Evolutionary conservation across 2,888 invertebrate species (phyloP).

Genomic region (Leptothorax acervorum): DNA sequence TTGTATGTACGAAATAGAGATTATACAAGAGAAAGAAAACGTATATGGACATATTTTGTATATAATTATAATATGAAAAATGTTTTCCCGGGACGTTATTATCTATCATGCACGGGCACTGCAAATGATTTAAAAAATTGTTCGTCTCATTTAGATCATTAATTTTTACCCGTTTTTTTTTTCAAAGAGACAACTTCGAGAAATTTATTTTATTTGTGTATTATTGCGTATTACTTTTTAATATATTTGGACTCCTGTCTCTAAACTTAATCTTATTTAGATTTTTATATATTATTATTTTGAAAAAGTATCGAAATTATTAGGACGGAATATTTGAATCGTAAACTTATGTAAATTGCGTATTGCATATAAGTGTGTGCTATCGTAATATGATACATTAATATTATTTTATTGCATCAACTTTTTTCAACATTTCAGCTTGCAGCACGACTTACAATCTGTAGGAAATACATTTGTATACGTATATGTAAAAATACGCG

Average conservation of each 20-base stretch:
- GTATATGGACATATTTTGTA: too few relatives aligned
- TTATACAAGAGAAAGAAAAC: too few relatives aligned
- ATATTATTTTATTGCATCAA: constrained; percentile 17
- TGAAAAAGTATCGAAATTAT: not conserved
- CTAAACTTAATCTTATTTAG: not conserved
- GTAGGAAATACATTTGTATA: constrained; percentile 20
- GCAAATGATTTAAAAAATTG: not conserved
- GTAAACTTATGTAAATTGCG: not conserved
- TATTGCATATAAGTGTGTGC: not conserved
- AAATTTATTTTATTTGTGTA: not conserved
- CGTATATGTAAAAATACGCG: constrained; percentile 4
- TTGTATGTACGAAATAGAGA: too few relatives aligned
- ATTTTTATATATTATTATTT: not conserved
- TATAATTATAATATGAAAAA: too few relatives aligned
- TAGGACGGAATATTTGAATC: not conserved
- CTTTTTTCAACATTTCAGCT: constrained; percentile 3
- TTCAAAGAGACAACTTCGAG: not conserved
- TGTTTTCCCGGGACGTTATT: not conserved
- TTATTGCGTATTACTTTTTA: not conserved
- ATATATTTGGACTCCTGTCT: not conserved
- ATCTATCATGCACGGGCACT: not conserved
- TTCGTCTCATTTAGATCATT: too few relatives aligned
- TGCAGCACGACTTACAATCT: constrained; percentile 17
- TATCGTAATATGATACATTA: not conserved
- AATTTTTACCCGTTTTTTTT: not conserved